These are phyloP conservation scores for Oreohelix idahoensis DNA, from an alignment of 1,140 invertebrate genomes.

Conservation along the genomic window DNA sequence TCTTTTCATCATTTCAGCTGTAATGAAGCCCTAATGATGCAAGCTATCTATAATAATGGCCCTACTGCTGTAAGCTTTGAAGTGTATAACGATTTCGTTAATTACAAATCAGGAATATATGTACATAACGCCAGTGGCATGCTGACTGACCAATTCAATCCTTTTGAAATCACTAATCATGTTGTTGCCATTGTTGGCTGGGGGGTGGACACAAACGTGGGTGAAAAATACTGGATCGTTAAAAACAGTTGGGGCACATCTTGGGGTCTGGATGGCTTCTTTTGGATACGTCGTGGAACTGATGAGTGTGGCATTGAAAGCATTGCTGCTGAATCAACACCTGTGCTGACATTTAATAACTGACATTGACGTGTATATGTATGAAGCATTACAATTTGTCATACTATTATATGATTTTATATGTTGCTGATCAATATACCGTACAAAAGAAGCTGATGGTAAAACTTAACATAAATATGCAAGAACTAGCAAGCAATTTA, in stretches of 20 bases:
- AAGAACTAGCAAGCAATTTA: no score
- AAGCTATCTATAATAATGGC: conserved; percentile 74
- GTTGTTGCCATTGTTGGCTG: conserved; percentile 72
- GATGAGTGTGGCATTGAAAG: conserved; percentile 75
- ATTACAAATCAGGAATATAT: conserved; percentile 72
- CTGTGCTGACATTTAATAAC: conserved; percentile 44
- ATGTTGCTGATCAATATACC: no score
- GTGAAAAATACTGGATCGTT: conserved; percentile 70
- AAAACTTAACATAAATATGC: no score
- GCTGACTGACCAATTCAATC: conserved; percentile 60
- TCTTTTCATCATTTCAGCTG: conserved; percentile 60
- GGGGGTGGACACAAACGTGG: conserved; percentile 60
- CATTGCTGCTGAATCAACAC: conserved; percentile 66
- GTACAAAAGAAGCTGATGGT: no score
- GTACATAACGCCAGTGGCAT: conserved; percentile 11
- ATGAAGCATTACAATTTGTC: no score
- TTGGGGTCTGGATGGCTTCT: conserved; percentile 77
- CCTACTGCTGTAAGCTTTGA: conserved; percentile 76
- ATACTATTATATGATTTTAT: no score
- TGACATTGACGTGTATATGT: no score
- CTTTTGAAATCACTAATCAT: conserved; percentile 72
- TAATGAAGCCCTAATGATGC: conserved; percentile 76
- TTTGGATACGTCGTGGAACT: conserved; percentile 75
- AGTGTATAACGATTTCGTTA: conserved; percentile 73
- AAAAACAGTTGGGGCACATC: conserved; percentile 76